Conservation (phyloP, 2,797 vertebrate genomes). For the Podarcis lilfordi region DNA sequence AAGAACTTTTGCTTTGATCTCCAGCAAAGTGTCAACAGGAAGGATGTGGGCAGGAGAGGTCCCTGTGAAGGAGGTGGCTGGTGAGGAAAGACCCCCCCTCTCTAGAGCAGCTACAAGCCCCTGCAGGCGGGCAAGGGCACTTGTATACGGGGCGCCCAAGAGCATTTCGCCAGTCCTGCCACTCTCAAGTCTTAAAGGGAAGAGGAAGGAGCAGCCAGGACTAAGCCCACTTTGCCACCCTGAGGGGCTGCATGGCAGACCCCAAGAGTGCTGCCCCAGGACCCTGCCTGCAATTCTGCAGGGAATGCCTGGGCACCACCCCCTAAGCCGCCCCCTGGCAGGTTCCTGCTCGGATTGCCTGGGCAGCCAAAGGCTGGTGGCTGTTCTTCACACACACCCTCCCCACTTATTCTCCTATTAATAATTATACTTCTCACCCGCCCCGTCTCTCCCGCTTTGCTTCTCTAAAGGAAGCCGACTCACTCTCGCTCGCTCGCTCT, state of each 20-base stretch:
- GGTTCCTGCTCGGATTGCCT: too few relatives aligned
- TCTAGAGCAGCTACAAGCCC: too few relatives aligned
- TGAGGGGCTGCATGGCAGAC: background rate
- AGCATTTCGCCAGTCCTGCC: background rate
- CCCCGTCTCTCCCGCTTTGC: slow-evolving; percentile 18
- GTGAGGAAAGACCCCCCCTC: background rate
- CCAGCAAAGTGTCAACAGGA: background rate
- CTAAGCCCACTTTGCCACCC: accelerated
- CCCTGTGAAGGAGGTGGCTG: background rate
- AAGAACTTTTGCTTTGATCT: background rate
- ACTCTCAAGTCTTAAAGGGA: background rate
- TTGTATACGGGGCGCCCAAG: too few relatives aligned
- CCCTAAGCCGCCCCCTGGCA: background rate
- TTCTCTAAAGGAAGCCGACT: background rate
- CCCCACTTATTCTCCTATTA: background rate
- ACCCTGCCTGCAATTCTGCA: background rate
- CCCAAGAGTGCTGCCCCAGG: background rate
- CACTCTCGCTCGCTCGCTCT: slow-evolving; percentile 20
- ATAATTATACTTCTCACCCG: slow-evolving; percentile 8
- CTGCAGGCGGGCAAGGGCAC: accelerated
- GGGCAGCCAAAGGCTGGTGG: accelerated
- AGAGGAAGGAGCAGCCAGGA: background rate
- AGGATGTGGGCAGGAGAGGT: background rate
- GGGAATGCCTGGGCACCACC: background rate
- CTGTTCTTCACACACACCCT: background rate